Base-by-base conservation (phyloP, 2,888 invertebrate genomes). In the Choreutis nemorana region DNA sequence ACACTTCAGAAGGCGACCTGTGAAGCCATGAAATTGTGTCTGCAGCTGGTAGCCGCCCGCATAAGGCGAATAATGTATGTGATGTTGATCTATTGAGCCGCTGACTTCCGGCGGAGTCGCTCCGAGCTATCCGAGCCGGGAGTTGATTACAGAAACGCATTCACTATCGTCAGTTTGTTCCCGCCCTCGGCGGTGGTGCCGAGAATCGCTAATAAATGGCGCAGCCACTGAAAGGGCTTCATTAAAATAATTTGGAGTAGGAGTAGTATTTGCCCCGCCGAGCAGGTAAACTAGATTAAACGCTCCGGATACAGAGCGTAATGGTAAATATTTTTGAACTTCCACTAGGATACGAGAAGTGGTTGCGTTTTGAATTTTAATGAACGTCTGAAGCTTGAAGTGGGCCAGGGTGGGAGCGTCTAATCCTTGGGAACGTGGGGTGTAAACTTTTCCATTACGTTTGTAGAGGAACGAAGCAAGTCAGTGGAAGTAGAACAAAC, bases 381-480 rank as follows among this genome's bases (percentile, higher is more conserved):
- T 63, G 52, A 55, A 44, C 50, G 53, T 58, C 48, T 50, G 55
- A 57, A 52, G 43, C 50, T 45, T 32, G 35, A 34, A 30, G 34
- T 18, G 37, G 31, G 13, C 42, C 40, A 41, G 43, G 44, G 23
- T 23, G 28, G 11, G 22, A 22, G 41, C 54, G 52, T 54, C 61
- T 66, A 64, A 68, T 66, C 61, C 56, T 40, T 40, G 42, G 34
- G 36, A 46, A 55, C 53, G 53, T 45, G 47, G 41, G 42, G 62
- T 61, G 53, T 63, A 62, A 65, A 70, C 65, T 72, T 67, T 62
- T 60, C 64, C 61, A 67, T 68, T 66, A 68, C 63, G 59, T 68
- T 65, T 68, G 52, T n/a, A n/a, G 55, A 50, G 49, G 41, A 35
- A 44, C 39, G 42, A 47, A 43, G 53, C 29, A 33, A 27, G 26